Base-by-base conservation (phyloP, 2,797 vertebrate genomes). In the Sebastes nivosus region DNA sequence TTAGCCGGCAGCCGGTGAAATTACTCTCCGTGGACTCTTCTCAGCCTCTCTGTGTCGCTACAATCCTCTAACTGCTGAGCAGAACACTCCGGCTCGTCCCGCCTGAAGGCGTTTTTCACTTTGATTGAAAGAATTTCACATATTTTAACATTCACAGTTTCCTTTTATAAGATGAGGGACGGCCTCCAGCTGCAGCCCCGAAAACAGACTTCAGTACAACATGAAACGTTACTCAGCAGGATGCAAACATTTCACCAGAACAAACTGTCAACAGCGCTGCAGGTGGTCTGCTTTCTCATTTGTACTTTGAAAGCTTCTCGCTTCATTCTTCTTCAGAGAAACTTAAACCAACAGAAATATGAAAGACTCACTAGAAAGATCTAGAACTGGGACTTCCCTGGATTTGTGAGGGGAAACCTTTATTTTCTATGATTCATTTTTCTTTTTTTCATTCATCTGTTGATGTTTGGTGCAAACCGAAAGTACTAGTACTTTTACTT, bases 31-130 rank as follows among this genome's bases (percentile, higher is more conserved):
- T 3, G 46, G 75, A 46, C 77, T 70, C 60, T 72, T 20, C 11
- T 52, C 68, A 24, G 50, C 4, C 69, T 50, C 29, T 59, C 46
- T 42, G 13, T n/a, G 64, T 82, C 69, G 27, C 60, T 72, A 72
- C 25, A 22, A 7, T 75, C 34, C 32, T 38, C 2, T 1, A 58
- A 73, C 76, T 52, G 76, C 79, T 79, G 72, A 87, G 75, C 61
- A 54, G 61, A 27, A 59, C 18, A 6, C 69, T 72, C 50, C 36
- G 7, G 27, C 80, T 80, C 29, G 0, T 22, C 32, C 63, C 20
- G 74, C 80, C 77, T 6, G 16, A 5, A 60, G 82, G 30, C 6
- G 2, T 6, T 9, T 79, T 46, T 67, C 69, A 65, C 83, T 74
- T 68, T 55, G 61, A 72, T 46, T 46, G 42, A 13, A 38, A 30